Percentiles rank a stretch among this genome's conserved stretches.
Conservation (phyloP, 2,888 invertebrate genomes). For the Pseudococcus jackbeardsleyi region DNA sequence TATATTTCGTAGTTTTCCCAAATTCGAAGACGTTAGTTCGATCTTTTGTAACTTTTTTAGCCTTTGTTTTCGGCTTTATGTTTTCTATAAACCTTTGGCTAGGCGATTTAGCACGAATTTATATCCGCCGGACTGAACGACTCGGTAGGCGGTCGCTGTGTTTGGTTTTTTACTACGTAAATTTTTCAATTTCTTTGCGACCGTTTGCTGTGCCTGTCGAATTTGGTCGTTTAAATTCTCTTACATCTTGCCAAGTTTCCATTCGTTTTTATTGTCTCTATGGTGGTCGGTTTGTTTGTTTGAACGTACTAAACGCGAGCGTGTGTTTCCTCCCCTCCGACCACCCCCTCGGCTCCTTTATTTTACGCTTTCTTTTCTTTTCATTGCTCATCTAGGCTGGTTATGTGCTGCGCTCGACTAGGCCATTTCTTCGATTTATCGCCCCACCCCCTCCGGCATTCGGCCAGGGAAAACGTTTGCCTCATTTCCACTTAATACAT, state of each 20-base stretch:
- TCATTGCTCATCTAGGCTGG: constrained; percentile 19
- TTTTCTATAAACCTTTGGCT: neutral
- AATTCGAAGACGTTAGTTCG: neutral
- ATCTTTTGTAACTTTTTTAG: neutral
- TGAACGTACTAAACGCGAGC: neutral
- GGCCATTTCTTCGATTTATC: constrained; percentile 38
- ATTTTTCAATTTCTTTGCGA: constrained; percentile 44
- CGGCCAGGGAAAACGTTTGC: constrained; percentile 13
- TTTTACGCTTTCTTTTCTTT: neutral
- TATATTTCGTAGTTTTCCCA: neutral
- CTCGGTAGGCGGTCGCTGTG: neutral
- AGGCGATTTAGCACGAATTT: constrained; percentile 29
- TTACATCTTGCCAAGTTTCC: constrained; percentile 38
- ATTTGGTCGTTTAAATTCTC: constrained; percentile 47
- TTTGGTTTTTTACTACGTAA: constrained; percentile 31
- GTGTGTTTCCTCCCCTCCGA: neutral
- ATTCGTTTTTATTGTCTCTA: constrained; percentile 29
- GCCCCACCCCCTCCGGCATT: neutral
- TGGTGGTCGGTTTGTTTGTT: neutral
- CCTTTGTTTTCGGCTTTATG: neutral
- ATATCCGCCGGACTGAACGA: neutral
- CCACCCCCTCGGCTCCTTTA: no score
- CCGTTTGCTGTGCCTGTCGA: neutral
- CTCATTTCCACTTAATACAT: constrained; percentile 44
- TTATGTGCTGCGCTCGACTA: constrained; percentile 1